Evolutionary conservation across 2,888 invertebrate species (phyloP), one percentile per base, ranked within the genome.

Genomic region (Epiperipatus broadwayi): DNA sequence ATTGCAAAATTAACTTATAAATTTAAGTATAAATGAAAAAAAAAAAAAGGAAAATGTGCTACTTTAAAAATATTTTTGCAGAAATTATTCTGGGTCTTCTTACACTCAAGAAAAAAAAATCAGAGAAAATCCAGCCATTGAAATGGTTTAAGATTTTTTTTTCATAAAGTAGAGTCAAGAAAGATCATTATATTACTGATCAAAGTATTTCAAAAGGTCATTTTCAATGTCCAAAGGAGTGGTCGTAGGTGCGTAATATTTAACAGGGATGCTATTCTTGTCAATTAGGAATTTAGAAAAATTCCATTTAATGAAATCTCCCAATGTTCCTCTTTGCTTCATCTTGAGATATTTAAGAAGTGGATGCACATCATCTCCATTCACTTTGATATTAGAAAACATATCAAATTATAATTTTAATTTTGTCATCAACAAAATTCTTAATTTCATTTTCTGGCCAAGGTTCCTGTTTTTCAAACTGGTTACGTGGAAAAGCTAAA

Each of bases 271-370:
- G 0, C 81, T 81, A 36, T 75, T 60, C 50, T 68, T 72, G 54
- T 81, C 72, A 19, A 84, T 63, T 25, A 85, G 65, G 58, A 84
- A 85, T 57, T 85, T 85, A 1, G 79, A 74, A 55, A 81, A 85
- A 59, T 85, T 85, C 84, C 84, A 85, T 54, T 81, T 83, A 47
- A 84, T 78, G 45, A 70, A 70, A 54, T 75, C 44, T 43, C 50
- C 49, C 14, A 67, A 47, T 21, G 60, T 57, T n/a, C 70, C 70
- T 20, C 71, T 70, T 52, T 67, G 60, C 47, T 66, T 66, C 37
- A 59, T 51, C 54, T 77, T 75, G 44, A 77, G 58, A 49, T 66
- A 78, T 35, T 67, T 64, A 64, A 66, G 78, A 15, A 79, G 53
- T 0, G 77, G 76, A 53, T 71, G 68, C 1, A 75, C 68, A 42